Percentiles rank a stretch among this genome's conserved stretches.
phyloP scores from a whole-genome alignment of 2,797 vertebrate species.

The Sebastes variabilis region DNA sequence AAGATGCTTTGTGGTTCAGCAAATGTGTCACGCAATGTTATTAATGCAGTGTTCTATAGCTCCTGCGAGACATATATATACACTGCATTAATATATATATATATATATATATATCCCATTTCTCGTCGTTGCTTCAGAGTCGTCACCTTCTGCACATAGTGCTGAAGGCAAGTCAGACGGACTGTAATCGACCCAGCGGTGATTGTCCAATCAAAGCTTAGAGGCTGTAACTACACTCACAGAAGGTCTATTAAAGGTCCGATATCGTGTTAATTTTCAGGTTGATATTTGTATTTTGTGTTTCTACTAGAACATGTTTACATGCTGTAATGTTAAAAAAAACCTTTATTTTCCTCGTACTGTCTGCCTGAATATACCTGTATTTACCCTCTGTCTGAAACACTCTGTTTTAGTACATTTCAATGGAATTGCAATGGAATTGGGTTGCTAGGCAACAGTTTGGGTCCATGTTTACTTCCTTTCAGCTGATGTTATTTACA shows the following conservation, averaged over 20 bases:
- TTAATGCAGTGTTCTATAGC: neutral
- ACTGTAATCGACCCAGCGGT: neutral
- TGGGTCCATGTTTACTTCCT: no score
- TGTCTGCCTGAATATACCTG: no score
- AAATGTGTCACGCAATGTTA: constrained; percentile 9
- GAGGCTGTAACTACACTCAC: neutral
- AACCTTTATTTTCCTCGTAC: no score
- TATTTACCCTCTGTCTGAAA: no score
- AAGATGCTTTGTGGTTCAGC: constrained; percentile 6
- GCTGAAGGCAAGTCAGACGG: neutral
- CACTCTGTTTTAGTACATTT: no score
- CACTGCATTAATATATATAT: neutral
- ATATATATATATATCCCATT: neutral
- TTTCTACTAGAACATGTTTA: no score
- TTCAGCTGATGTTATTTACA: no score
- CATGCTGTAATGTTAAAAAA: no score
- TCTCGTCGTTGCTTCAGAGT: neutral
- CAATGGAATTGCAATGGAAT: no score
- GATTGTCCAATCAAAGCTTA: neutral
- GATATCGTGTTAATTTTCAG: no score
- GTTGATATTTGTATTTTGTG: no score
- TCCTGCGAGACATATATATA: neutral
- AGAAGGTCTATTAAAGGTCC: neutral
- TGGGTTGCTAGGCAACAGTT: no score
- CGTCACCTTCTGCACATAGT: neutral